phyloP scores from a whole-genome alignment of 1,140 invertebrate species.

The Bombus polaris region DNA sequence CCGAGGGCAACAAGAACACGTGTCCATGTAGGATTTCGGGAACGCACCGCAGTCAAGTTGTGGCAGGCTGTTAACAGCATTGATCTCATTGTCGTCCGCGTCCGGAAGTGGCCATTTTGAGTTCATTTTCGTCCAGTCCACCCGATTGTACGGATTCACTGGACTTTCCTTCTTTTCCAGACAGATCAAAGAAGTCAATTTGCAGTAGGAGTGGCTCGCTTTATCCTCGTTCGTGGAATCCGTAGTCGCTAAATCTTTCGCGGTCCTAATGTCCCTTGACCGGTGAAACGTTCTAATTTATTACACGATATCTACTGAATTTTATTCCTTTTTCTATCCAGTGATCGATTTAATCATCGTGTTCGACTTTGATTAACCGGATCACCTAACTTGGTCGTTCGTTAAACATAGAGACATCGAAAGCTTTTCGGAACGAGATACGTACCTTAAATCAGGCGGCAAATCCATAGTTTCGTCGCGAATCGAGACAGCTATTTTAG shows the following conservation, averaged over 20 bases:
- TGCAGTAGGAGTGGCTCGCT: constrained; percentile 39
- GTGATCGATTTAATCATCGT: background rate
- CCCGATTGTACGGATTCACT: constrained; percentile 71
- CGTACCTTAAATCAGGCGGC: constrained; percentile 21
- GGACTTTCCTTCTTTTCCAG: constrained; percentile 61
- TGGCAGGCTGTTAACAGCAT: constrained; percentile 48
- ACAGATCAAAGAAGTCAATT: constrained; percentile 28
- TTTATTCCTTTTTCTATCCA: background rate
- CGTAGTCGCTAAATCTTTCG: constrained; percentile 7
- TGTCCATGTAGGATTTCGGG: constrained; percentile 51
- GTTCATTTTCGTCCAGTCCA: constrained; percentile 37
- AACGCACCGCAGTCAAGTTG: constrained; percentile 60
- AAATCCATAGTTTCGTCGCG: constrained; percentile 17
- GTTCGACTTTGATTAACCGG: background rate
- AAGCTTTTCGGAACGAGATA: background rate
- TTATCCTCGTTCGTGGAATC: constrained; percentile 33
- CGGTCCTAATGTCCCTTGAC: constrained; percentile 16
- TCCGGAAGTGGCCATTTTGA: constrained; percentile 32
- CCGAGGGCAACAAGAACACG: constrained; percentile 50
- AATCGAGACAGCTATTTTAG: background rate
- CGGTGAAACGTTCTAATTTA: constrained; percentile 42
- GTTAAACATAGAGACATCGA: too few relatives aligned
- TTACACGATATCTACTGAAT: background rate
- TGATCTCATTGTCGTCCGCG: constrained; percentile 34
- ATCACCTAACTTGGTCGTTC: background rate